Percentiles rank a stretch among this genome's conserved stretches.
phyloP scores from a whole-genome alignment of 2,113 vertebrate species.

The Oenanthe oenanthe region DNA sequence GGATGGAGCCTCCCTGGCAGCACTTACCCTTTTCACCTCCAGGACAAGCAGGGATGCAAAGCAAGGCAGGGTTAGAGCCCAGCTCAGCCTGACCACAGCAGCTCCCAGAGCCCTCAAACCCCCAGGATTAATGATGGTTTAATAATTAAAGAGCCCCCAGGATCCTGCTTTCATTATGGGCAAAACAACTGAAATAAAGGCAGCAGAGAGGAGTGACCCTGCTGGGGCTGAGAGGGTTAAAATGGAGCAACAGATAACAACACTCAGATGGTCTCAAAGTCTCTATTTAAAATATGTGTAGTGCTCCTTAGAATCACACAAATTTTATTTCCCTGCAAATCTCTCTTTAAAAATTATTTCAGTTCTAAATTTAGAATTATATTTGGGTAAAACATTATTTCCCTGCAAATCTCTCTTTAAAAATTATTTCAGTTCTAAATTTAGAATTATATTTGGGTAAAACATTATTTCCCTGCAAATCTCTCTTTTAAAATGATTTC shows the following conservation, averaged over 20 bases:
- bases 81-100: constrained; percentile 49
- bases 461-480: background rate
- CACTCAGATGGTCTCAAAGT: background rate
- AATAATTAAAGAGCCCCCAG: background rate
- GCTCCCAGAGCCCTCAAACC: background rate
- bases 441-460: background rate
- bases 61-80: constrained; percentile 73
- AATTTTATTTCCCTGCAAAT: background rate
- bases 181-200: background rate
- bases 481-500: background rate
- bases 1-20: constrained; percentile 53
- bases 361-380: background rate
- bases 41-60: constrained; percentile 84
- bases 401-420: background rate
- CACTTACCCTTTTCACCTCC: constrained; percentile 97
- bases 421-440: background rate
- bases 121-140: background rate
- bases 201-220: background rate
- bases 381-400: background rate
- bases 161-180: background rate
- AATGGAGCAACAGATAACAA: background rate
- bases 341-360: background rate
- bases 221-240: background rate
- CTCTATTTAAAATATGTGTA: accelerated
- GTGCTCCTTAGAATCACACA: background rate